A percentile compares a stretch with the other conserved stretches of the same genome.
These are phyloP conservation scores for Ophthalmolycus amberensis DNA, from an alignment of 2,113 vertebrate species.

Conservation along the genomic window DNA sequence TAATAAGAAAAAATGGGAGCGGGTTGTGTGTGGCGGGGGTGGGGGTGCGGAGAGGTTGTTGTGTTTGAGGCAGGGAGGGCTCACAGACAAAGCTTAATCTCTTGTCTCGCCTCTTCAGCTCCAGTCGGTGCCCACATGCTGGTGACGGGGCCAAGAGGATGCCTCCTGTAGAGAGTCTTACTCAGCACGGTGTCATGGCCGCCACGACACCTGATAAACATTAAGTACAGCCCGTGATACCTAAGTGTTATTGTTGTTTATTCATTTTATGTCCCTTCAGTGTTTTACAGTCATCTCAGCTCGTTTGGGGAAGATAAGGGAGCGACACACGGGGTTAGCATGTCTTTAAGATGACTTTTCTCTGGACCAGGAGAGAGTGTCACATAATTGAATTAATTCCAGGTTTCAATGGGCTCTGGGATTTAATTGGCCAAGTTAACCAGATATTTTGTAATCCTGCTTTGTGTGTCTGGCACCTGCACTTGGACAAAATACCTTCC, in stretches of 20 bases:
- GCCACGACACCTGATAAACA: conserved; percentile 85
- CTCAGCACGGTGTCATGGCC: conserved; percentile 87
- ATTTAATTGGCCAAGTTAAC: conserved; percentile 30
- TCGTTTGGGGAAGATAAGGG: conserved; percentile 31
- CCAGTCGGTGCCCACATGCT: conserved; percentile 82
- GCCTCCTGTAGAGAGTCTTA: conserved; percentile 88
- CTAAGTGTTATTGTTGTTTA: conserved; percentile 80
- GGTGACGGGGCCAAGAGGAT: conserved; percentile 85
- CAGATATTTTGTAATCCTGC: background rate
- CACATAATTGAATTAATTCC: background rate
- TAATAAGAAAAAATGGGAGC: conserved; percentile 82
- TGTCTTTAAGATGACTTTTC: conserved; percentile 28
- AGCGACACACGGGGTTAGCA: background rate
- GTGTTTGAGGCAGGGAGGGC: conserved; percentile 54
- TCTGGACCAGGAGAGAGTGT: conserved; percentile 1
- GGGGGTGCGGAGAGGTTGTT: conserved; percentile 46
- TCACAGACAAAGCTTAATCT: conserved; percentile 82
- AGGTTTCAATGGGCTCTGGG: conserved; percentile 10
- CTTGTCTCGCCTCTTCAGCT: conserved; percentile 84
- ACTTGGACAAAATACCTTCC: conserved; percentile 21
- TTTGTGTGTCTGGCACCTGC: background rate
- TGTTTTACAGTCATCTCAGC: conserved; percentile 42
- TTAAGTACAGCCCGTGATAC: conserved; percentile 85
- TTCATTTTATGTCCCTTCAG: conserved; percentile 68
- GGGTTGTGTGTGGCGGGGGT: conserved; percentile 26